A percentile compares a stretch with the other conserved stretches of the same genome.
Conservation (phyloP, 1,140 invertebrate genomes). For the Metopolophium dirhodum region DNA sequence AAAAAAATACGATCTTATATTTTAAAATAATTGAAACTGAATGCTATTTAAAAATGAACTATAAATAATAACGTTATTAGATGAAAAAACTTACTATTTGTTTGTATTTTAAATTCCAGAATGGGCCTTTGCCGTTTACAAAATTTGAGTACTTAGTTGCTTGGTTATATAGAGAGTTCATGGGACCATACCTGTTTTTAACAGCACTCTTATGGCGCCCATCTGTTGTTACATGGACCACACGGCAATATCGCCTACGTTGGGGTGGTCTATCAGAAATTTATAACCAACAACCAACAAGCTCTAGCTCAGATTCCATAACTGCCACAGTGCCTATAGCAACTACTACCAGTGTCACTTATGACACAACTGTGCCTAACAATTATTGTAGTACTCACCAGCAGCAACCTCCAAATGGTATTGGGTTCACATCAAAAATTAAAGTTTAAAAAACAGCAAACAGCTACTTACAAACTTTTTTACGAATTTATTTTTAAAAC, state of each 20-base stretch:
- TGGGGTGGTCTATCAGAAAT: slow-evolving; percentile 92
- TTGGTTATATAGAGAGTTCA: slow-evolving; percentile 94
- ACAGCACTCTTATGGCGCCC: slow-evolving; percentile 78
- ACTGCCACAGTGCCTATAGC: background rate
- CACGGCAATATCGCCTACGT: slow-evolving; percentile 83
- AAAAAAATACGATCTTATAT: background rate
- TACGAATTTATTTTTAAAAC: slow-evolving; percentile 42
- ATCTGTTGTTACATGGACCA: slow-evolving; percentile 90
- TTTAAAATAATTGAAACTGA: background rate
- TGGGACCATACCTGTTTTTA: slow-evolving; percentile 86
- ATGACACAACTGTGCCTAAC: background rate
- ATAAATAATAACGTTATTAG: background rate
- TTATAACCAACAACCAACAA: slow-evolving; percentile 16
- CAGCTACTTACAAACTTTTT: background rate
- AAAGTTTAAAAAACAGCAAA: background rate
- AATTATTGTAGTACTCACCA: slow-evolving; percentile 17
- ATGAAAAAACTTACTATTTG: background rate
- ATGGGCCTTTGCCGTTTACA: slow-evolving; percentile 92
- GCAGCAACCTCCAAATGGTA: slow-evolving; percentile 19
- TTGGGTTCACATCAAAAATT: slow-evolving; percentile 33
- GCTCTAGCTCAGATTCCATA: background rate
- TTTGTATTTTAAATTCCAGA: slow-evolving; percentile 67
- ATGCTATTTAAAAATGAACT: background rate
- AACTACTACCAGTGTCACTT: background rate
- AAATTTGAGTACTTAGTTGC: slow-evolving; percentile 94